Conservation (phyloP, 2,888 invertebrate species). For the Amitus sp. region DNA sequence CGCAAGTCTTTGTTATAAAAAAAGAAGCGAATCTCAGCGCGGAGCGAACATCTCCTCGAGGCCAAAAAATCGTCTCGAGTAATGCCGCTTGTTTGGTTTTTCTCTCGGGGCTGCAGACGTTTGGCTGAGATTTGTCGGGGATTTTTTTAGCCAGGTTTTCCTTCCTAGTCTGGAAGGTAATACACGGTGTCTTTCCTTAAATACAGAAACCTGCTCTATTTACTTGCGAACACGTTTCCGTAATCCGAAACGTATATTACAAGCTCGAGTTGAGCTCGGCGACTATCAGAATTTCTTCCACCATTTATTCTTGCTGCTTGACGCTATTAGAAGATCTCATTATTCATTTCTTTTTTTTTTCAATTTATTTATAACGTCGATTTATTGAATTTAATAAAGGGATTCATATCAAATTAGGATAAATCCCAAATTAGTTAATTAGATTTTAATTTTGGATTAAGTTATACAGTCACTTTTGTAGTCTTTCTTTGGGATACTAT, state of each 20-base stretch:
- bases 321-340: slow-evolving; percentile 41
- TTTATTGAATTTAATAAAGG: too few relatives aligned
- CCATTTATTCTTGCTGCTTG: slow-evolving; percentile 33
- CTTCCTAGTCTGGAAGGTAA: not conserved
- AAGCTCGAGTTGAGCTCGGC: slow-evolving; percentile 14
- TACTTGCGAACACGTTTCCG: slow-evolving; percentile 33
- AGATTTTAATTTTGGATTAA: too few relatives aligned
- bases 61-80: not conserved
- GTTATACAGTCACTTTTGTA: too few relatives aligned
- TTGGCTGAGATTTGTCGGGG: slow-evolving; percentile 1
- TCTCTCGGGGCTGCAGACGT: not conserved
- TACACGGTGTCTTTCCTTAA: slow-evolving; percentile 14
- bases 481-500: too few relatives aligned
- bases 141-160: not conserved
- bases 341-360: slow-evolving; percentile 33
- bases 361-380: slow-evolving; percentile 31
- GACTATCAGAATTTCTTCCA: not conserved
- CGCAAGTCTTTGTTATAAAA: too few relatives aligned
- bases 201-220: slow-evolving; percentile 23
- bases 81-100: not conserved
- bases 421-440: too few relatives aligned
- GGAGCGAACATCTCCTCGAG: too few relatives aligned
- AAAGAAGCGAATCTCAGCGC: too few relatives aligned
- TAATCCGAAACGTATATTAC: slow-evolving; percentile 38
- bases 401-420: too few relatives aligned